Conservation (phyloP, 1,140 invertebrate species). For the Colletes gigas region DNA sequence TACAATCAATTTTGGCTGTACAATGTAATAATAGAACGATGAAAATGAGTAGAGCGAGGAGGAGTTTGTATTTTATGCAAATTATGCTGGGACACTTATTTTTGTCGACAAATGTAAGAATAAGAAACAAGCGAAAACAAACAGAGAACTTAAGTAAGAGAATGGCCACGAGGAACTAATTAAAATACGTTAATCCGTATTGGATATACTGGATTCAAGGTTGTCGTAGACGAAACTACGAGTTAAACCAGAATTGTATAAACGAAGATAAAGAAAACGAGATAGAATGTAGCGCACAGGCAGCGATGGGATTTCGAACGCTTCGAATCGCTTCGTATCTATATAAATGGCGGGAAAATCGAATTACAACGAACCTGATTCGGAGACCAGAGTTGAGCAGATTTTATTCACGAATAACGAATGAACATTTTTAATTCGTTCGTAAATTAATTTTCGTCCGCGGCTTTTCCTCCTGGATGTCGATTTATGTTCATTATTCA, state of each 20-base stretch:
- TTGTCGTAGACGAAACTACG: not conserved
- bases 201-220: not conserved
- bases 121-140: not conserved
- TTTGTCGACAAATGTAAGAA: not conserved
- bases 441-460: too few relatives aligned
- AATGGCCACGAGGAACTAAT: not conserved
- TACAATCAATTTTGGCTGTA: slow-evolving; percentile 8
- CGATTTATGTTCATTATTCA: too few relatives aligned
- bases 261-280: not conserved
- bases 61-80: slow-evolving; percentile 10
- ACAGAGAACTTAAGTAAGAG: not conserved
- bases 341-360: too few relatives aligned
- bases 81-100: not conserved
- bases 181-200: slow-evolving; percentile 6
- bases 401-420: too few relatives aligned
- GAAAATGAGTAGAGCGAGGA: not conserved
- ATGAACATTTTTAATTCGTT: too few relatives aligned
- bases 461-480: too few relatives aligned
- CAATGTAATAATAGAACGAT: not conserved
- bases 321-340: too few relatives aligned
- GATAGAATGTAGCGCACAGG: not conserved
- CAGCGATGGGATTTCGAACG: not conserved
- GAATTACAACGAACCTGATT: too few relatives aligned
- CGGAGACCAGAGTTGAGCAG: too few relatives aligned
- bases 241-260: not conserved